Evolutionary conservation across 2,113 vertebrate species (phyloP).

Genomic region (Colaptes auratus): DNA sequence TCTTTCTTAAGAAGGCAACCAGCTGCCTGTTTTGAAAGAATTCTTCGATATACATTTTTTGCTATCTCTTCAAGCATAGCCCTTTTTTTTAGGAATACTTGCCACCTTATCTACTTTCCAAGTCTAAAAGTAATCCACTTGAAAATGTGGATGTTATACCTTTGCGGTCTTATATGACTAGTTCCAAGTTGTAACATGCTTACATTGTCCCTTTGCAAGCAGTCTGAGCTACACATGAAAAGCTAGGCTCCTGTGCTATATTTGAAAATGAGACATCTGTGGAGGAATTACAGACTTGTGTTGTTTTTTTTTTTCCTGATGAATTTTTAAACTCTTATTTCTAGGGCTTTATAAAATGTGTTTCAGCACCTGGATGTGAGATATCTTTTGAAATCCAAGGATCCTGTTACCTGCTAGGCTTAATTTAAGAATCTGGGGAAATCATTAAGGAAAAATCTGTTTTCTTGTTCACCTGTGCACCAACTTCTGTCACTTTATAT

Average conservation of each 20-base stretch:
- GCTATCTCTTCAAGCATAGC: neutral
- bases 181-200: neutral
- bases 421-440: constrained; percentile 46
- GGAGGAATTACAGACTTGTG: constrained; percentile 11
- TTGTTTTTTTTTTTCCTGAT: neutral
- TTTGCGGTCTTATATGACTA: constrained; percentile 15
- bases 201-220: neutral
- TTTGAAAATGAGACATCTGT: constrained; percentile 34
- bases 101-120: neutral
- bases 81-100: constrained; percentile 7
- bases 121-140: constrained; percentile 13
- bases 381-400: constrained; percentile 43
- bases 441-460: constrained; percentile 49
- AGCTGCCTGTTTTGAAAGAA: neutral
- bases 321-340: constrained; percentile 60
- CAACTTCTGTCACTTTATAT: neutral
- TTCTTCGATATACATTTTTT: neutral
- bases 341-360: constrained; percentile 31
- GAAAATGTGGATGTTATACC: neutral
- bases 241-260: neutral
- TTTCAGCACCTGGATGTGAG: constrained; percentile 41
- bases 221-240: neutral
- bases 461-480: constrained; percentile 29
- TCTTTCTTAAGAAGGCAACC: neutral
- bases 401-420: constrained; percentile 17